Evolutionary conservation across 2,888 invertebrate genomes (phyloP), one percentile per base, ranked within the genome.

Genomic region (Nomada goodeniana): DNA sequence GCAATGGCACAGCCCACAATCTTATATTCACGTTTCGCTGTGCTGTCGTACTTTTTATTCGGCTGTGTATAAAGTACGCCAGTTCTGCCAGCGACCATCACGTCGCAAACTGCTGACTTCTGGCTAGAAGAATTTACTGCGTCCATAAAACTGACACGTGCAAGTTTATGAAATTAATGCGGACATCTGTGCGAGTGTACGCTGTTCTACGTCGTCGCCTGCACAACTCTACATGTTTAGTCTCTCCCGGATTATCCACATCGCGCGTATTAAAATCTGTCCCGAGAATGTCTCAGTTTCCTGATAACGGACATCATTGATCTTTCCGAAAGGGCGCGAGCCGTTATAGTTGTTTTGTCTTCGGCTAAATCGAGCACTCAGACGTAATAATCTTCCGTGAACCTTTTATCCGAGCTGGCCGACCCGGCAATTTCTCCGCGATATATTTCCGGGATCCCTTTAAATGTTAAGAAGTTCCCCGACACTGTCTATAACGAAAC

Each of bases 91-190:
- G 15, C 44, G 70, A 18, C 53, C 36, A 76, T 67, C 65, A 50
- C 47, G 47, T 23, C 23, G 70, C 63, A 53, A 72, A 70, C 57
- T 61, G 65, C 74, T 26, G 65, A 70, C 67, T 61, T 77, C 73
- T 65, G 71, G 76, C 69, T 68, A 36, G 71, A 47, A 50, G 68
- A 75, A 86, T 86, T 82, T 84, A 82, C 80, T 42, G 42, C 60
- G 36, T 36, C 44, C 78, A 76, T 81, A 81, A 84, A 86, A 53
- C 76, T 76, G 82, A 55, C 82, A 70, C 67, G 44, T n/a, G 69
- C 84, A 73, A 80, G 65, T 82, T 80, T 76, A 71, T 75, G 73
- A 86, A 81, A 84, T 86, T 86, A 86, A 80, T 78, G 65, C 53
- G 67, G 60, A 82, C 74, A 70, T 64, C 26, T 26, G 63, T 52